Percentiles rank a stretch among this genome's conserved stretches.
Evolutionary conservation across 1,140 invertebrate species (phyloP).

Genomic region (Drosophila persimilis): DNA sequence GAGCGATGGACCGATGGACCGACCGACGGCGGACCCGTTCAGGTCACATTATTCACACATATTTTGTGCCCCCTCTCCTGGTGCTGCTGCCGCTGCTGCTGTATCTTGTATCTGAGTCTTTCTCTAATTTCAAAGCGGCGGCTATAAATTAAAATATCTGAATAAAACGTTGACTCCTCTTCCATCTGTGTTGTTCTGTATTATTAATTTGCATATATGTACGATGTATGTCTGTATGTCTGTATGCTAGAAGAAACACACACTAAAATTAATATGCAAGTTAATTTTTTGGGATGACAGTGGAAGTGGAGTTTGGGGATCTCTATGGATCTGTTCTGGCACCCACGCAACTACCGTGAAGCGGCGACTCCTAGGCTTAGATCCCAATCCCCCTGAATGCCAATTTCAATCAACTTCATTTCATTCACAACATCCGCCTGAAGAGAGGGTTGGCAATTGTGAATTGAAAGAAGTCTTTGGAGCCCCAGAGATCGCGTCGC

Average conservation of each 20-base stretch:
- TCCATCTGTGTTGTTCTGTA: conserved; percentile 40
- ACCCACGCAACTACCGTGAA: conserved; percentile 22
- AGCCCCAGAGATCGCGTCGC: conserved; percentile 31
- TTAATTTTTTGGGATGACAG: conserved; percentile 43
- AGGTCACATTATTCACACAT: conserved; percentile 77
- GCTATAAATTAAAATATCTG: conserved; percentile 74
- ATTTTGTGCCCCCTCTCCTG: conserved; percentile 13
- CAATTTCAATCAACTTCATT: conserved; percentile 31
- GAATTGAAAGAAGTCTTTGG: conserved; percentile 38
- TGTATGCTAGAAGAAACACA: conserved; percentile 25
- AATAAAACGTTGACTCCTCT: conserved; percentile 55
- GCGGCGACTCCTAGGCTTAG: conserved; percentile 9
- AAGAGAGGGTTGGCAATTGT: conserved; percentile 13
- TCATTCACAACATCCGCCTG: conserved; percentile 52
- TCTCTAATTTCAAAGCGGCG: conserved; percentile 78
- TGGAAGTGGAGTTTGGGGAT: conserved; percentile 16
- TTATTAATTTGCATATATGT: conserved; percentile 69
- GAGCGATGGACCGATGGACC: no score
- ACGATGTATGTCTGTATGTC: conserved; percentile 4
- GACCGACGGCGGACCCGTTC: conserved; percentile 52
- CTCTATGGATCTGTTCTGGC: conserved; percentile 9
- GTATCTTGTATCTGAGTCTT: conserved; percentile 24
- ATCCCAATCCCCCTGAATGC: conserved; percentile 30
- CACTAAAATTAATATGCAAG: conserved; percentile 68
- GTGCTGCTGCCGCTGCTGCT: not conserved